Percentiles rank a stretch among this genome's conserved stretches.
phyloP scores from a whole-genome alignment of 2,888 invertebrate genomes.

The Periphyllus acericola region DNA sequence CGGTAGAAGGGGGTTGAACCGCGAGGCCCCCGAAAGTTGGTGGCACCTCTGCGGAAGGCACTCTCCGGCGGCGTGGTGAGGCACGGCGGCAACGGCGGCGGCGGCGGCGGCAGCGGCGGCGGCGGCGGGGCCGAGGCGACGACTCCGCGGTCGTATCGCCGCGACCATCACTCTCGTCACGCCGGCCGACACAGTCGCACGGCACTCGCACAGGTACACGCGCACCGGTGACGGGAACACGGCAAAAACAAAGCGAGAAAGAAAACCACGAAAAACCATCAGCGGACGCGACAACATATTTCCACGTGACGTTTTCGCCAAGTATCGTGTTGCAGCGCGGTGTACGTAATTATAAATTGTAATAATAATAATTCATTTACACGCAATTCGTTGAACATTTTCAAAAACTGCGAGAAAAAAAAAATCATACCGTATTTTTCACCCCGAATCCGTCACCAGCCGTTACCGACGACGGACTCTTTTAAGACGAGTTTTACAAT shows the following conservation, averaged over 20 bases:
- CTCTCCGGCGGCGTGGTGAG: not conserved
- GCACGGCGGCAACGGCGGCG: not conserved
- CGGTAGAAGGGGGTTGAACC: not conserved
- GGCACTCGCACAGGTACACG: not conserved
- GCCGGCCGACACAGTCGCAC: not conserved
- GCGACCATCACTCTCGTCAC: not conserved
- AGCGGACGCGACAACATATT: not conserved
- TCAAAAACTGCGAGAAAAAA: no score
- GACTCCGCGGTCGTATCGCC: not conserved
- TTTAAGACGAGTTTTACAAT: no score
- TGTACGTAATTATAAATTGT: no score
- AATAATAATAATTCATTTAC: no score
- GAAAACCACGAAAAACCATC: no score
- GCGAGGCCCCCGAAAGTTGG: not conserved
- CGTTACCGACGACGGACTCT: no score
- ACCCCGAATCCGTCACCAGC: no score
- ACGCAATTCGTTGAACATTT: no score
- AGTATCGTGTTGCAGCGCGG: no score
- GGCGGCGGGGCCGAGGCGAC: not conserved
- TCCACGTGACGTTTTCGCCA: no score
- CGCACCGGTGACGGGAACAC: not conserved
- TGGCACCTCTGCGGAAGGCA: not conserved
- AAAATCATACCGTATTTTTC: no score
- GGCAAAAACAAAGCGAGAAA: not conserved
- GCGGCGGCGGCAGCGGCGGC: not conserved